Percentiles rank a stretch among this genome's conserved stretches.
Evolutionary conservation across 1,140 invertebrate genomes (phyloP).

Genomic region (Drosophila setifemur): DNA sequence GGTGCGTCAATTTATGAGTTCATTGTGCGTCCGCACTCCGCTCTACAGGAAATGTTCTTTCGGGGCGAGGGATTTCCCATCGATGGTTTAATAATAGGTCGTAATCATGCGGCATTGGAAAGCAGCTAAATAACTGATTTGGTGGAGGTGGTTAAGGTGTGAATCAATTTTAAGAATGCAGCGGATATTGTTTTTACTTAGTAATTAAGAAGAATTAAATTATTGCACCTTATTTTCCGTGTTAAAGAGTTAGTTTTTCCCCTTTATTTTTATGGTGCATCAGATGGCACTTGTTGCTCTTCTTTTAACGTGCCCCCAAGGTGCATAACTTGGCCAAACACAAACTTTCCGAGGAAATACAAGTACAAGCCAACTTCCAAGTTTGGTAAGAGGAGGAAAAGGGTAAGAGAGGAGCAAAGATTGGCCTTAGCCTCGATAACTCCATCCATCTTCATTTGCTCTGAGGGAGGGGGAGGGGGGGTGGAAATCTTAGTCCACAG

Average conservation of each 20-base stretch:
- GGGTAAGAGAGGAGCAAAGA: too few species aligned
- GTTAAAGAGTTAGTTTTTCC: background rate
- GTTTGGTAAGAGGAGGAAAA: too few species aligned
- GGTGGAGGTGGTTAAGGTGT: conserved; percentile 30
- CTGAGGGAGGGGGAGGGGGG: background rate
- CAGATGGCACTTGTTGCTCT: conserved; percentile 25
- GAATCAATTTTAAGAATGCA: conserved; percentile 5
- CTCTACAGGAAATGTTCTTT: conserved; percentile 61
- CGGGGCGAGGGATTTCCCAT: conserved; percentile 35
- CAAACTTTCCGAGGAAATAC: conserved; percentile 19
- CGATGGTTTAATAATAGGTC: conserved; percentile 45
- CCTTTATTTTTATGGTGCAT: conserved; percentile 13
- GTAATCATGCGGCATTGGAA: conserved; percentile 26
- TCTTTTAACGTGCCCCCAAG: background rate
- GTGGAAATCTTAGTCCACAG: background rate
- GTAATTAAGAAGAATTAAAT: too few species aligned
- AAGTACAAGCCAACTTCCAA: conserved; percentile 2
- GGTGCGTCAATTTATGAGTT: conserved; percentile 81
- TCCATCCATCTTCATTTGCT: conserved; percentile 61
- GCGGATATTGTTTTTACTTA: too few species aligned
- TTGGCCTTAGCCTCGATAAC: conserved; percentile 2
- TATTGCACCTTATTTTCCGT: too few species aligned
- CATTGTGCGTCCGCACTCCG: conserved; percentile 58
- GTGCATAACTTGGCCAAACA: conserved; percentile 25
- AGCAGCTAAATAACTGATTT: conserved; percentile 18